These are phyloP conservation scores for Rhinogobius similis DNA, from an alignment of 2,113 vertebrate genomes.

Conservation along the genomic window DNA sequence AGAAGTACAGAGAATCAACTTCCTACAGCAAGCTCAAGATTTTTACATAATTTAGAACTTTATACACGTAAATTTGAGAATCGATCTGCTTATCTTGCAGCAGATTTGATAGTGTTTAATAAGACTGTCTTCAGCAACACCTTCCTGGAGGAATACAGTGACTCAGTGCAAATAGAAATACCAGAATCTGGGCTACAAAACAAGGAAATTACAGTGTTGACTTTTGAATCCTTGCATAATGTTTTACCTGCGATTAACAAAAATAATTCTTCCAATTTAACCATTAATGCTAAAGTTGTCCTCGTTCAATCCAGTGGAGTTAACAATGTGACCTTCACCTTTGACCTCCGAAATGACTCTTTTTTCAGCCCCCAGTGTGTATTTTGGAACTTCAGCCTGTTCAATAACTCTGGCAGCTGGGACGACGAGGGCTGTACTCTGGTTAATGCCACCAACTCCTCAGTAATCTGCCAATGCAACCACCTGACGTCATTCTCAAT, in stretches of 20 bases:
- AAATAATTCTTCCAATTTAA: not conserved
- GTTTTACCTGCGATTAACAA: conserved; percentile 59
- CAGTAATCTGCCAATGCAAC: conserved; percentile 75
- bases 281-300: conserved; percentile 78
- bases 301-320: conserved; percentile 66
- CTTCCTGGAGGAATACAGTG: conserved; percentile 34
- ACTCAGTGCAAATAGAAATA: conserved; percentile 47
- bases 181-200: not conserved
- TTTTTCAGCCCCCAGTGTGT: conserved; percentile 69
- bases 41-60: conserved; percentile 26
- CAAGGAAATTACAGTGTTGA: conserved; percentile 40
- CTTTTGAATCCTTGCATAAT: conserved; percentile 59
- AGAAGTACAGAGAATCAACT: not conserved
- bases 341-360: conserved; percentile 68
- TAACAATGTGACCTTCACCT: conserved; percentile 67
- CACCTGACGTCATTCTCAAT: conserved; percentile 87
- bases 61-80: conserved; percentile 3
- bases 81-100: conserved; percentile 18
- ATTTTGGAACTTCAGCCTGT: conserved; percentile 80
- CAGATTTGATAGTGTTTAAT: conserved; percentile 28
- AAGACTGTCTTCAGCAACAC: conserved; percentile 38
- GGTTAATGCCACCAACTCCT: not conserved
- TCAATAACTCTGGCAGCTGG: conserved; percentile 66
- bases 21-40: not conserved
- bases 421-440: conserved; percentile 65